phyloP scores from a whole-genome alignment of 2,113 vertebrate species.

The Elgaria multicarinata region DNA sequence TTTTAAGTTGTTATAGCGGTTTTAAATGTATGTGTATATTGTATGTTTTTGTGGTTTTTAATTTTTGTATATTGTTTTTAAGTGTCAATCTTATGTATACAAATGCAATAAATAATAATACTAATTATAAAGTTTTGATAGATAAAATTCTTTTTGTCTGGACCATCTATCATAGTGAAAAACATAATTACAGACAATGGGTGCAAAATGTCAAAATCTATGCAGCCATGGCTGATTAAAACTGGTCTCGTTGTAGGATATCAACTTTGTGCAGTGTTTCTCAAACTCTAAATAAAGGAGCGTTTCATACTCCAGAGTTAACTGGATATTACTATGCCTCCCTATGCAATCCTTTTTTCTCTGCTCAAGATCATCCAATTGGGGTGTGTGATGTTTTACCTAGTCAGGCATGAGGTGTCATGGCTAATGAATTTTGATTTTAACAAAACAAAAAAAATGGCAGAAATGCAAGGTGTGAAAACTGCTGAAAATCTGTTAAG shows the following conservation, averaged over 20 bases:
- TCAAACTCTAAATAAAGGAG: conserved; percentile 31
- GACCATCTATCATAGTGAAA: not conserved
- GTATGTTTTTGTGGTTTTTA: too few species aligned
- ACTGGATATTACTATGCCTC: not conserved
- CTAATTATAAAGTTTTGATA: not conserved
- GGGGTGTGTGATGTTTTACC: rapidly evolving
- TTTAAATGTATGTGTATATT: too few species aligned
- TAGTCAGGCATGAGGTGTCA: rapidly evolving
- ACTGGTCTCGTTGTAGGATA: not conserved
- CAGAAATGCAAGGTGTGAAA: not conserved
- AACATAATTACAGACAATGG: not conserved
- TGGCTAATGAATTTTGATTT: not conserved
- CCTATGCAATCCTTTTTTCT: not conserved
- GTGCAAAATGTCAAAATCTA: not conserved
- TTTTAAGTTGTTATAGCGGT: too few species aligned
- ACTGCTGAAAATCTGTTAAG: not conserved
- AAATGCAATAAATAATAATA: too few species aligned
- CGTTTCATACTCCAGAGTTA: conserved; percentile 26
- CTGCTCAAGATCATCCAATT: rapidly evolving
- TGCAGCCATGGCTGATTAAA: not conserved
- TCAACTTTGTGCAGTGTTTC: conserved; percentile 43
- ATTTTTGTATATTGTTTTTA: too few species aligned
- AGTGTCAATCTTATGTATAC: too few species aligned
- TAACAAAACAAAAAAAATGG: not conserved
- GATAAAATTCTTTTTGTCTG: not conserved